These are phyloP conservation scores for Zoroaster sp. DNA, from an alignment of 53 echinoderm and acorn worm genomes.

Conservation along the genomic window DNA sequence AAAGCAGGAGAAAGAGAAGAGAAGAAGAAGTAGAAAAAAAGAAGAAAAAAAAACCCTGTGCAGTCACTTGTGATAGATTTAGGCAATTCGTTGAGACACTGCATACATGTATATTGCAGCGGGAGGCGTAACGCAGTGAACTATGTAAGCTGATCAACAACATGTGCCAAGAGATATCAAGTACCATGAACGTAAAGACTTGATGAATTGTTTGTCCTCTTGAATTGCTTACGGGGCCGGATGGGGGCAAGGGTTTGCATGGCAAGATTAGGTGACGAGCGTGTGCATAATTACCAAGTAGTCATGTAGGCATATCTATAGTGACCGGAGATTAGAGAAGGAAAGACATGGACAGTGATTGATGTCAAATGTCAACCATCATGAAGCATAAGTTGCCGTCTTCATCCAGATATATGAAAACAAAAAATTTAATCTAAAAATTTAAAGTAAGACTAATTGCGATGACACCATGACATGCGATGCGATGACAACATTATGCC, in stretches of 20 bases:
- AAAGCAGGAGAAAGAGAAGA: too few relatives aligned
- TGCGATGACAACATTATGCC: too few relatives aligned
- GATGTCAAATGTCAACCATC: neutral
- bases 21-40: too few relatives aligned
- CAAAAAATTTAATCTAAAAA: too few relatives aligned
- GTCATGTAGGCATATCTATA: neutral
- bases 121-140: neutral
- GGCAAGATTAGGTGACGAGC: neutral
- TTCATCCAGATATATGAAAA: too few relatives aligned
- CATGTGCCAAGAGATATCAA: neutral
- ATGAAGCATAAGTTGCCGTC: too few relatives aligned
- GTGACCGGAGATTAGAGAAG: neutral
- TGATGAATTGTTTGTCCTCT: neutral
- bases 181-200: neutral
- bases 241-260: neutral
- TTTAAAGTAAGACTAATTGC: too few relatives aligned
- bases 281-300: neutral
- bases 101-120: neutral
- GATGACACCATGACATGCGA: too few relatives aligned
- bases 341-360: neutral
- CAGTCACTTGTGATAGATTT: neutral
- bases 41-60: too few relatives aligned
- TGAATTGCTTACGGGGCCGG: neutral
- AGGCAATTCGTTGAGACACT: neutral
- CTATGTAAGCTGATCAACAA: neutral